Base-by-base conservation (phyloP, 2,113 vertebrate species). In the Pyxicephalus adspersus region DNA sequence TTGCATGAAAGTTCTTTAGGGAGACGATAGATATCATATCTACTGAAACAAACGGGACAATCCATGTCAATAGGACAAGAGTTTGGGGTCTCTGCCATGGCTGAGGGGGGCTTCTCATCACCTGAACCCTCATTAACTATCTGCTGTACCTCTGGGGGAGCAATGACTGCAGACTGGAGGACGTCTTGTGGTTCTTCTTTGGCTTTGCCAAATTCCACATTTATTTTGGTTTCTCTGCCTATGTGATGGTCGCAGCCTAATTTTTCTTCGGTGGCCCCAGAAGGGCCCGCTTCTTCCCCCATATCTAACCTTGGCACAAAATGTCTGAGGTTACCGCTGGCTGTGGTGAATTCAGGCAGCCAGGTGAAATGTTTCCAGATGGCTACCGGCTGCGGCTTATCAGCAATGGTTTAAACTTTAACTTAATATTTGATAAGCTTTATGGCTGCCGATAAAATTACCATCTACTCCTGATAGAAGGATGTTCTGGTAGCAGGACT, bases 1-100 rank as follows among this genome's bases (percentile, higher is more conserved):
- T 89, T 90, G 83, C 93, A 94, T 50, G 86, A 84, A 72, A 94
- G 89, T 45, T 93, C 65, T 84, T 94, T 94, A 34, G 93, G 92
- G 0, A 77, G 65, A 45, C 92, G 84, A 79, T 58, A 26, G 2
- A 84, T 65, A 76, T 76, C 83, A 79, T 92, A 94, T 66, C 85
- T 88, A 77, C 92, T 91, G 84, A 92, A 91, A 80, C 93, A 94
- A 65, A 94, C 81, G 2, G 92, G 86, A 71, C 93, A 94, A 64
- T 93, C 92, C 84, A 85, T 77, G 2, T 92, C 90, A 5, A 15
- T 18, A 0, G 7, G 13, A 9, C 5, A 70, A 1, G 3, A 19
- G 17, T 23, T 29, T 0, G 58, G 22, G 20, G 2, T 7, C 20
- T 3, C 0, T 0, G 0, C 11, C 17, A 0, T 2, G n/a, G 0